phyloP scores from a whole-genome alignment of 2,797 vertebrate species.

The Siniperca obscura region DNA sequence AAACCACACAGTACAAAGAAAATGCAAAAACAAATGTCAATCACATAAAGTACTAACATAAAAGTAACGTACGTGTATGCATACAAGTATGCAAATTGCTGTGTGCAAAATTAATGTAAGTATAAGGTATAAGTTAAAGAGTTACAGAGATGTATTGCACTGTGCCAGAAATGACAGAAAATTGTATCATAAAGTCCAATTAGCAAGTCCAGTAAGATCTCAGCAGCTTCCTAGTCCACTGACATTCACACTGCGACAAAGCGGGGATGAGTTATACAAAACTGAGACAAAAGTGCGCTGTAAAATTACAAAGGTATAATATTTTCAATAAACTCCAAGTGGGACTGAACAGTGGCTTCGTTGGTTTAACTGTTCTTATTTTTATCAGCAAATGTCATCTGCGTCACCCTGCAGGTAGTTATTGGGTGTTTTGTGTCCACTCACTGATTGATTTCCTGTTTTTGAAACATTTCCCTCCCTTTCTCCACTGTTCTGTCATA shows the following conservation, averaged over 20 bases:
- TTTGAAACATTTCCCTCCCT: conserved; percentile 8
- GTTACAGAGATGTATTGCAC: background rate
- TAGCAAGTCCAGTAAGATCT: too few species aligned
- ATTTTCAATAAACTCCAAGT: background rate
- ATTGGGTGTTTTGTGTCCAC: background rate
- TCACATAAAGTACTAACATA: background rate
- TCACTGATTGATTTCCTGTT: conserved; percentile 49
- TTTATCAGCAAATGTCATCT: background rate
- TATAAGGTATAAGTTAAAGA: background rate
- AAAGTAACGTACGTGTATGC: background rate
- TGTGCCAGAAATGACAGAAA: background rate
- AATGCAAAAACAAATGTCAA: background rate
- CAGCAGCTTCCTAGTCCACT: too few species aligned
- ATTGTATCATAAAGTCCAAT: too few species aligned
- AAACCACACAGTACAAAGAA: background rate
- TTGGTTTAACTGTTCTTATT: background rate
- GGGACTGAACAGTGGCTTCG: background rate
- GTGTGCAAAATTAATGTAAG: background rate
- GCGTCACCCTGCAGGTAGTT: conserved; percentile 7
- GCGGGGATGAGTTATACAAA: background rate
- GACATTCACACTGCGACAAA: too few species aligned
- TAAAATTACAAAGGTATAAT: background rate
- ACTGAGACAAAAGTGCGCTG: background rate
- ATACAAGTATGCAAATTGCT: background rate
- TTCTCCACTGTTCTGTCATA: conserved; percentile 45